Evolutionary conservation across 2,888 invertebrate genomes (phyloP).

Genomic region (Acrocera orbiculus): DNA sequence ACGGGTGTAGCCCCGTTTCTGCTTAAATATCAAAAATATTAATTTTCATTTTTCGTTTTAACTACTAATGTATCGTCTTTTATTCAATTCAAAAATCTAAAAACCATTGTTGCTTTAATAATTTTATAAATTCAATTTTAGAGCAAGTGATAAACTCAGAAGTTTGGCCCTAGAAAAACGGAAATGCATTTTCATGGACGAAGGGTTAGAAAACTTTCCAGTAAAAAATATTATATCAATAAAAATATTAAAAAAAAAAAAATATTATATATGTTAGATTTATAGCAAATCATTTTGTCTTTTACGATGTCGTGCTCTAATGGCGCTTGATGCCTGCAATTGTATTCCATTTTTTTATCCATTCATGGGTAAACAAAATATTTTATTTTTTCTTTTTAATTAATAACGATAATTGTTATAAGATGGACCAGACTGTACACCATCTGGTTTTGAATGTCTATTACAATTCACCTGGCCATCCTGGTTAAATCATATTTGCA

Average conservation of each 20-base stretch:
- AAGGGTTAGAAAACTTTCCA: constrained; percentile 29
- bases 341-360: constrained; percentile 40
- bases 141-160: constrained; percentile 18
- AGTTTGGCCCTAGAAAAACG: constrained; percentile 32
- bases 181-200: constrained; percentile 36
- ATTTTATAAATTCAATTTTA: too few species aligned
- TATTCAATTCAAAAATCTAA: too few species aligned
- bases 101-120: too few species aligned
- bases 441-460: constrained; percentile 25
- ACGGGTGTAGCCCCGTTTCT: too few species aligned
- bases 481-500: constrained; percentile 25
- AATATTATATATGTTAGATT: constrained; percentile 14
- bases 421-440: constrained; percentile 23
- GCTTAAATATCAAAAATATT: too few species aligned
- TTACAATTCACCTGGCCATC: constrained; percentile 28
- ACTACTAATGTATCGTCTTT: too few species aligned
- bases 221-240: constrained; percentile 18
- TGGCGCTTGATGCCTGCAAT: constrained; percentile 35
- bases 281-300: constrained; percentile 26
- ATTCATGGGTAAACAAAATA: constrained; percentile 19
- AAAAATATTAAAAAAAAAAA: too few species aligned
- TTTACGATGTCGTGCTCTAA: constrained; percentile 32
- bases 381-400: neutral
- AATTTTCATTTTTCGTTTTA: too few species aligned
- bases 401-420: neutral